phyloP scores from a whole-genome alignment of 2,888 invertebrate genomes.

The Zhuqinia jingwanae region DNA sequence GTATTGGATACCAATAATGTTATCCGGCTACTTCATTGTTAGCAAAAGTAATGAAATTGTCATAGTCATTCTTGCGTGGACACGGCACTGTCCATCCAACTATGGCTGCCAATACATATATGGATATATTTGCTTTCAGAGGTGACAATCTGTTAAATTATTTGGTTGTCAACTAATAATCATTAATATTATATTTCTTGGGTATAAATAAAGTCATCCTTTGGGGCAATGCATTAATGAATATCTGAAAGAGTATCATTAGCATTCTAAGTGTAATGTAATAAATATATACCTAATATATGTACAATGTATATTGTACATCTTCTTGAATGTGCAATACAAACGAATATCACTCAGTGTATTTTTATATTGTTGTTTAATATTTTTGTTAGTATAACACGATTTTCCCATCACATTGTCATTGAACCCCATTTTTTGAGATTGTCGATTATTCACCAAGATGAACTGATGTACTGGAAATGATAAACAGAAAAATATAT shows the following conservation, averaged over 20 bases:
- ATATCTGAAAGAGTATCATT: too few relatives aligned
- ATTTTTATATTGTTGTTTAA: too few relatives aligned
- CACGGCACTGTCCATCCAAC: too few relatives aligned
- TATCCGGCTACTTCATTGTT: slow-evolving; percentile 15
- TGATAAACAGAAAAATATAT: slow-evolving; percentile 45
- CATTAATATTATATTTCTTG: background rate
- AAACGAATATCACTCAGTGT: too few relatives aligned
- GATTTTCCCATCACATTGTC: slow-evolving; percentile 44
- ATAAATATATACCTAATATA: too few relatives aligned
- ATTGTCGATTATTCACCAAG: slow-evolving; percentile 53
- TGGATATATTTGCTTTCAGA: background rate
- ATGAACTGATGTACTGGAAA: slow-evolving; percentile 55
- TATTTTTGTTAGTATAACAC: too few relatives aligned
- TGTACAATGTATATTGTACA: too few relatives aligned
- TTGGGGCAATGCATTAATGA: too few relatives aligned
- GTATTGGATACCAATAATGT: too few relatives aligned
- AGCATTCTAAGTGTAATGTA: too few relatives aligned
- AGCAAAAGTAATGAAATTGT: slow-evolving; percentile 55
- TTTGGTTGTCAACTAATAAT: background rate
- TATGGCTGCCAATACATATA: background rate
- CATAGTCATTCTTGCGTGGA: background rate
- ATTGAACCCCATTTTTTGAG: slow-evolving; percentile 27
- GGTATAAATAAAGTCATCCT: too few relatives aligned
- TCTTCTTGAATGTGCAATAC: too few relatives aligned
- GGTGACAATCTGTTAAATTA: slow-evolving; percentile 51